A percentile compares a stretch with the other conserved stretches of the same genome.
phyloP scores from a whole-genome alignment of 2,888 invertebrate genomes.

The Hypsopygia costalis region DNA sequence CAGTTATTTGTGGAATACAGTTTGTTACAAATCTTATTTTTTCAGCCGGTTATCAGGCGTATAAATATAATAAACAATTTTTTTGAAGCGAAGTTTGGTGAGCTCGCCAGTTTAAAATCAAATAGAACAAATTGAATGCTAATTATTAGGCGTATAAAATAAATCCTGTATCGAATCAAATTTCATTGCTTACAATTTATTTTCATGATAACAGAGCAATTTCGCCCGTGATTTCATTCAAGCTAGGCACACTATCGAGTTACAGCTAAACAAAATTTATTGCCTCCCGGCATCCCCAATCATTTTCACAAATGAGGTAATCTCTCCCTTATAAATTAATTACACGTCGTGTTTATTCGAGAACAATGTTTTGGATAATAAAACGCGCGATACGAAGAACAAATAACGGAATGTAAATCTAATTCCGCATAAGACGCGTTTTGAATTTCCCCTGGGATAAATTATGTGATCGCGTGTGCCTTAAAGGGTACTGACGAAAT shows the following conservation, averaged over 20 bases:
- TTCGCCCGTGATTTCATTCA: neutral
- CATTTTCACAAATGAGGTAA: slow-evolving; percentile 4
- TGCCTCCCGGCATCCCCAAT: neutral
- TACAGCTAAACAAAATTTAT: neutral
- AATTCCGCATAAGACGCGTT: slow-evolving; percentile 39
- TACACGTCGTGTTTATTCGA: slow-evolving; percentile 17
- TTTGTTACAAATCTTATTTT: too few species aligned
- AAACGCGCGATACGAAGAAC: slow-evolving; percentile 23
- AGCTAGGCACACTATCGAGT: neutral
- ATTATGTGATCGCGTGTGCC: slow-evolving; percentile 35
- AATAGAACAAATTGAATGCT: too few species aligned
- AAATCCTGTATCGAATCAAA: too few species aligned
- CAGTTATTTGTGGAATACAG: too few species aligned
- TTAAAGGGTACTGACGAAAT: slow-evolving; percentile 20
- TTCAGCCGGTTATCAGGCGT: too few species aligned
- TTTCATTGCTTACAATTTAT: too few species aligned
- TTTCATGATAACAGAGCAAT: too few species aligned
- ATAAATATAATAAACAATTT: too few species aligned
- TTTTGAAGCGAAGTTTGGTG: too few species aligned
- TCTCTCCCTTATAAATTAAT: slow-evolving; percentile 14
- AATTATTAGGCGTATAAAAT: too few species aligned
- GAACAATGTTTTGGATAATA: slow-evolving; percentile 19
- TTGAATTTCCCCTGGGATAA: slow-evolving; percentile 52
- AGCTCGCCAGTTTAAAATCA: too few species aligned
- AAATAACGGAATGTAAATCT: slow-evolving; percentile 34